These are phyloP conservation scores for Seladonia tumulorum DNA, from an alignment of 2,888 invertebrate genomes.

Conservation along the genomic window DNA sequence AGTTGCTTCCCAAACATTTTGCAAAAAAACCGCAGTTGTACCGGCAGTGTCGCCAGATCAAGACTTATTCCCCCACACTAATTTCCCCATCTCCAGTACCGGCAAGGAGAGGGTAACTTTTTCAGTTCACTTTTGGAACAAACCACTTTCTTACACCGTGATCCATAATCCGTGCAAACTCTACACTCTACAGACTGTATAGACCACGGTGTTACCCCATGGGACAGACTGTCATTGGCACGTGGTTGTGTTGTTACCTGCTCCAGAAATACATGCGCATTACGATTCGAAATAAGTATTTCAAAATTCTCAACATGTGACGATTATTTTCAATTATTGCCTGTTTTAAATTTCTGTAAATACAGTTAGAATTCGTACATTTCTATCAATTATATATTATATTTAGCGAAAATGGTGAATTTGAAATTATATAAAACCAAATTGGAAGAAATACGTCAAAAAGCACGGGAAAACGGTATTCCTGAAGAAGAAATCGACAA, in stretches of 20 bases:
- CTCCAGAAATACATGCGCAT: neutral
- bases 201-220: neutral
- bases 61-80: no score
- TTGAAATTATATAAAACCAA: slow-evolving; percentile 77
- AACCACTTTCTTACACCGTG: no score
- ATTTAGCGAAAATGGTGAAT: slow-evolving; percentile 54
- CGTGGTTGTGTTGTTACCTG: neutral
- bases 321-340: neutral
- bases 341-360: neutral
- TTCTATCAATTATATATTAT: neutral
- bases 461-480: slow-evolving; percentile 87
- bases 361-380: slow-evolving; percentile 6
- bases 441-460: slow-evolving; percentile 86
- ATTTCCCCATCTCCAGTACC: no score
- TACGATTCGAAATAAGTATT: neutral
- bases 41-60: no score
- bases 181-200: no score
- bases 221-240: neutral
- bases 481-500: slow-evolving; percentile 87
- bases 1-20: no score
- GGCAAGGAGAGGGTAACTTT: no score
- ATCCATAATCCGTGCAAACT: no score
- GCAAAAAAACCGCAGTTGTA: no score
- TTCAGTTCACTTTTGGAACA: no score
- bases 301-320: neutral